Evolutionary conservation across 2,888 invertebrate species (phyloP).

Genomic region (Agrilus cyanescens): DNA sequence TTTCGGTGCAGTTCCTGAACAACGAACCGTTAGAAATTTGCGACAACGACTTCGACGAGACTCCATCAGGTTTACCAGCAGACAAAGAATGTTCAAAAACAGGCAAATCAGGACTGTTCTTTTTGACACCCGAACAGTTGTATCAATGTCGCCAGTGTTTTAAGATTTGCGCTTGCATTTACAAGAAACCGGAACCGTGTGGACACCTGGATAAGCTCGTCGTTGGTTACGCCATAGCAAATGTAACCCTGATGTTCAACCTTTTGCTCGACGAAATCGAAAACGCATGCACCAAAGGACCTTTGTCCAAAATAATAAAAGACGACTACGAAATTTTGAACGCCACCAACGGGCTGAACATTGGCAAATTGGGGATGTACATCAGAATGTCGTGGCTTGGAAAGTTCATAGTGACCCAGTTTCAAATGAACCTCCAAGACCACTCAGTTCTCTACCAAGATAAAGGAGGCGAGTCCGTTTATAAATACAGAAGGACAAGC

Average conservation of each 20-base stretch:
- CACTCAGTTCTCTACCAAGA: slow-evolving; percentile 35
- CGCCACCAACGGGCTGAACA: slow-evolving; percentile 35
- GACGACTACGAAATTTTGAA: slow-evolving; percentile 45
- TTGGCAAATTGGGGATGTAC: slow-evolving; percentile 49
- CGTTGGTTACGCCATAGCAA: slow-evolving; percentile 45
- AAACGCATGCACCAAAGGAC: slow-evolving; percentile 35
- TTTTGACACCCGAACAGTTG: slow-evolving; percentile 43
- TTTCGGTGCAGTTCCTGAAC: slow-evolving; percentile 46
- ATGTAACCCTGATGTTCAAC: slow-evolving; percentile 47
- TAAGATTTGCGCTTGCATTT: slow-evolving; percentile 39
- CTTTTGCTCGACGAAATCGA: slow-evolving; percentile 38
- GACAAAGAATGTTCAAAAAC: slow-evolving; percentile 39
- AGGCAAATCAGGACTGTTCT: slow-evolving; percentile 57
- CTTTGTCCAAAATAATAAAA: slow-evolving; percentile 45
- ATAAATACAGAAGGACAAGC: slow-evolving; percentile 29
- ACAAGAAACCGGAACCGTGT: slow-evolving; percentile 48
- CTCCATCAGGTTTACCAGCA: slow-evolving; percentile 26
- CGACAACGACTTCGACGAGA: slow-evolving; percentile 40
- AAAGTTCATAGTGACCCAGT: slow-evolving; percentile 51
- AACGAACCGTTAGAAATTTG: slow-evolving; percentile 50
- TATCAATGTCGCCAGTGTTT: slow-evolving; percentile 40
- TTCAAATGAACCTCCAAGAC: slow-evolving; percentile 41
- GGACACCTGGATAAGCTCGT: slow-evolving; percentile 49
- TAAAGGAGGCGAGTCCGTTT: slow-evolving; percentile 32
- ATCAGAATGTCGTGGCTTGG: slow-evolving; percentile 55